Conservation (phyloP, 2,888 invertebrate genomes). For the Fissipunctia ypsillon region DNA sequence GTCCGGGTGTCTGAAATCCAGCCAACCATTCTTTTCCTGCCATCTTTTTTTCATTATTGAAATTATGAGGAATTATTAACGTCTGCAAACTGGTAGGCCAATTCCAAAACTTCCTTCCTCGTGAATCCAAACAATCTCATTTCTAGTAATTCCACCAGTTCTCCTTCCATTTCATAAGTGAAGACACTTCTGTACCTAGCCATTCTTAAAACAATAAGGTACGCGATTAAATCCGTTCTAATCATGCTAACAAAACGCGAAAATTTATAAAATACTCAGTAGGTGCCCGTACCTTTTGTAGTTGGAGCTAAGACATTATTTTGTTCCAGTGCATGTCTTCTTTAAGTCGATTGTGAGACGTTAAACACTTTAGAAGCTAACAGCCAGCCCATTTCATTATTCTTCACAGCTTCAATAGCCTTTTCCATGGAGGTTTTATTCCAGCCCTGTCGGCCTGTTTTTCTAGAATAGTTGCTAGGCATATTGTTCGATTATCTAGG, state of each 20-base stretch:
- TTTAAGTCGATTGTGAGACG: slow-evolving; percentile 50
- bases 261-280: too few relatives aligned
- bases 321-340: slow-evolving; percentile 20
- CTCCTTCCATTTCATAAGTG: slow-evolving; percentile 31
- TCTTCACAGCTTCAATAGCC: slow-evolving; percentile 44
- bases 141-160: slow-evolving; percentile 47
- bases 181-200: slow-evolving; percentile 11
- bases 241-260: too few relatives aligned
- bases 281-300: too few relatives aligned
- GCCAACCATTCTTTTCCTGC: slow-evolving; percentile 62
- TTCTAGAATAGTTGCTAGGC: slow-evolving; percentile 41
- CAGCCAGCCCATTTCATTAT: slow-evolving; percentile 49
- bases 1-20: slow-evolving; percentile 31
- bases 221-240: too few relatives aligned
- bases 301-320: too few relatives aligned
- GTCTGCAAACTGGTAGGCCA: slow-evolving; percentile 43
- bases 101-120: slow-evolving; percentile 40
- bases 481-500: slow-evolving; percentile 13
- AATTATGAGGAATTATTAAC: slow-evolving; percentile 2
- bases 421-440: slow-evolving; percentile 39
- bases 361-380: slow-evolving; percentile 43
- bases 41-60: slow-evolving; percentile 24
- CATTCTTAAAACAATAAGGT: slow-evolving; percentile 5
- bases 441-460: slow-evolving; percentile 39
- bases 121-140: slow-evolving; percentile 54